Evolutionary conservation across 2,113 vertebrate genomes (phyloP).

Genomic region (Rhynchomys soricoides): DNA sequence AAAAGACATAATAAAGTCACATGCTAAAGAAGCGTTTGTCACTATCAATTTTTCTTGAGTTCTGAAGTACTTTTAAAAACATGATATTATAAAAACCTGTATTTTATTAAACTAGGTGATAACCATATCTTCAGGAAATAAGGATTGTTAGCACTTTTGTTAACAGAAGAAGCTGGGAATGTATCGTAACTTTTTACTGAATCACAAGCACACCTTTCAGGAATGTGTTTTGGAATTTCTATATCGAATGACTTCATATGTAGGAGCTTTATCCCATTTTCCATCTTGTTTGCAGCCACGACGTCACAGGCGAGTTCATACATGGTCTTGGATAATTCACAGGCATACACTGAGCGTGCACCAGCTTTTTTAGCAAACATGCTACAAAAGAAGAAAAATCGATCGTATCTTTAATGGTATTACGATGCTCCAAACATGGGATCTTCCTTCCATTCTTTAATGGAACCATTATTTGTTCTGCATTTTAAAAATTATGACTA

Average conservation of each 20-base stretch:
- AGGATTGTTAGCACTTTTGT: neutral
- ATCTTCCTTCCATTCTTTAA: conserved; percentile 13
- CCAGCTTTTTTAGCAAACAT: conserved; percentile 97
- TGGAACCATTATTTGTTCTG: neutral
- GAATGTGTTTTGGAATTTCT: conserved; percentile 94
- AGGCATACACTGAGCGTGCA: conserved; percentile 93
- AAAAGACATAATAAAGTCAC: neutral
- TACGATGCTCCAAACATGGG: neutral
- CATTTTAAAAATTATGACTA: neutral
- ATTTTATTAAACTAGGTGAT: neutral
- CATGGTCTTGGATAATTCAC: conserved; percentile 98
- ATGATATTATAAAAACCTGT: neutral
- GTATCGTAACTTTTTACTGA: neutral
- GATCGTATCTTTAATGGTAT: neutral
- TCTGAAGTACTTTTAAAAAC: neutral
- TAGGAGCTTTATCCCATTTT: conserved; percentile 90
- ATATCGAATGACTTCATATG: conserved; percentile 97
- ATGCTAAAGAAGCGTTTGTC: neutral
- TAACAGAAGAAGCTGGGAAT: neutral
- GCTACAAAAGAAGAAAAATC: conserved; percentile 80
- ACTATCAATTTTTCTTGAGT: neutral
- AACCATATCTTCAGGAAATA: neutral
- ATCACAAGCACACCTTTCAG: conserved; percentile 89
- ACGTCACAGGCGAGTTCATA: conserved; percentile 96
- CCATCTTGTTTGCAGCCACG: conserved; percentile 93